Evolutionary conservation across 1,140 invertebrate species (phyloP), one percentile per base, ranked within the genome.

Genomic region (Orussus abietinus): DNA sequence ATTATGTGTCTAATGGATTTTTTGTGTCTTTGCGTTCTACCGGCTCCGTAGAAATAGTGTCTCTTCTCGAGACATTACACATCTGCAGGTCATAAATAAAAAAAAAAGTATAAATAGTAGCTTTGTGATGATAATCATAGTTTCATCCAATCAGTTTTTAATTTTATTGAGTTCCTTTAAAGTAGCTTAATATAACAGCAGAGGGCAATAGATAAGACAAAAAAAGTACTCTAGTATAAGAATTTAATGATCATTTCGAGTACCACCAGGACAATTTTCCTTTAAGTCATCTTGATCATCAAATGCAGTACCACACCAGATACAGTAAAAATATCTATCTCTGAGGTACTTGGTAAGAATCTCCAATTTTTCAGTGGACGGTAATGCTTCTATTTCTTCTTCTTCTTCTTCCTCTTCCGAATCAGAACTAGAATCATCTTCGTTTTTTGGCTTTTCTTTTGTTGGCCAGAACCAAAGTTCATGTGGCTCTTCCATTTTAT

Each of bases 301-400:
- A 59, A 78, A 87, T 26, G 73, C 75, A 7, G 77, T 77, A 26
- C 81, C 84, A 75, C 88, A 90, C 83, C 86, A 90, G 29, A 88
- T 77, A 57, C 88, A 90, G 62, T 88, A 90, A 25, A 75, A 72
- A 62, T 90, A 80, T n/a, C 74, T 78, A 3, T 66, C 73, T 39
- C 86, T 75, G 14, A 90, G 66, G 64, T 90, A 86, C 21, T 72
- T 61, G 1, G 81, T 84, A 13, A 90, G 51, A 19, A 80, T 72
- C 50, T 80, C 72, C 20, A 87, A 59, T 63, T 83, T 79, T 49
- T 84, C 81, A 26, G 46, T 46, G 4, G 64, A 36, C 22, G 53
- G 25, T 26, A 55, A 38, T 18, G 38, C 14, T 15, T 59, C 57
- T 37, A 72, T 59, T 45, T 64, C 59, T 30, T 57, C 55, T 18